Conservation (phyloP, 2,113 vertebrate species). For the Pycnonotus jocosus region DNA sequence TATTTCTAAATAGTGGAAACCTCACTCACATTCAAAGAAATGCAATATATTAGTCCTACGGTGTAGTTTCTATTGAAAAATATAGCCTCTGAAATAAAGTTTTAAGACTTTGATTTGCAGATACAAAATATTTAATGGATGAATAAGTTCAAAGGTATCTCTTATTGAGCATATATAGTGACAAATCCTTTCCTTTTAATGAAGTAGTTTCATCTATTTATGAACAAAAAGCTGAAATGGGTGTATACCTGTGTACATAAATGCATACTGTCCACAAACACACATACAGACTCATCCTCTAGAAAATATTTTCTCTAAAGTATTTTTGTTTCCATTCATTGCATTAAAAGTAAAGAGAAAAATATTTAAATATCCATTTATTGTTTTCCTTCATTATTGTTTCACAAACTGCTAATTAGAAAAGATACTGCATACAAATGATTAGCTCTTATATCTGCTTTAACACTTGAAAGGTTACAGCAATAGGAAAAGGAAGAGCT, state of each 20-base stretch:
- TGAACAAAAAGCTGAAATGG: background rate
- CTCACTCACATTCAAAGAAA: background rate
- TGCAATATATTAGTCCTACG: background rate
- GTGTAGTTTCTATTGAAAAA: background rate
- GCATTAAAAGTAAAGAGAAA: slow-evolving; percentile 17
- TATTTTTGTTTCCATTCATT: background rate
- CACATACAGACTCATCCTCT: background rate
- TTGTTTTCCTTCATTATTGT: slow-evolving; percentile 57
- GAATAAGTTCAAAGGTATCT: background rate
- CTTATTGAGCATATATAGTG: background rate
- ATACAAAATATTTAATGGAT: background rate
- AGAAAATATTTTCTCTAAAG: slow-evolving; percentile 2
- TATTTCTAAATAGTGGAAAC: background rate
- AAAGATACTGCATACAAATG: slow-evolving; percentile 64
- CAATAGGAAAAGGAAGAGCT: slow-evolving; percentile 52
- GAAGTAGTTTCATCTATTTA: background rate
- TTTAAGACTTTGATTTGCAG: background rate
- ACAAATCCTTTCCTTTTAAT: background rate
- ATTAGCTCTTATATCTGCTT: slow-evolving; percentile 68
- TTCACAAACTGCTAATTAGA: slow-evolving; percentile 66
- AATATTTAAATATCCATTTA: slow-evolving; percentile 8
- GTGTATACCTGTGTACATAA: background rate
- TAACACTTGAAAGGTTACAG: slow-evolving; percentile 75
- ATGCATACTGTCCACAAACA: background rate
- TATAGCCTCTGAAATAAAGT: background rate